Evolutionary conservation across 2,888 invertebrate species (phyloP).

Genomic region (Drosophila macrospina): DNA sequence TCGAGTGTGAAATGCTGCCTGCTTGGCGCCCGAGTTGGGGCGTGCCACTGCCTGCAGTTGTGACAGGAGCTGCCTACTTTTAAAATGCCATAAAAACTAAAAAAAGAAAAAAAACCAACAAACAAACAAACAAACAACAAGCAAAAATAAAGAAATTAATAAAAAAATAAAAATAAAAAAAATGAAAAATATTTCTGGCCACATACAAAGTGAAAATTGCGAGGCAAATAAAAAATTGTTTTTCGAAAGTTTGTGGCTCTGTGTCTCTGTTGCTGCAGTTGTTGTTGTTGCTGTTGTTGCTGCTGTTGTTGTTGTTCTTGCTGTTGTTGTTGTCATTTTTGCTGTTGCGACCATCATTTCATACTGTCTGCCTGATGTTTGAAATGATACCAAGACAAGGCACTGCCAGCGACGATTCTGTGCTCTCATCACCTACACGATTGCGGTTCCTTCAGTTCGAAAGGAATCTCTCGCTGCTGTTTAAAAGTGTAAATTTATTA

Average conservation of each 20-base stretch:
- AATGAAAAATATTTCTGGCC: conserved; percentile 44
- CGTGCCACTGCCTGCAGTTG: conserved; percentile 11
- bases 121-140: conserved; percentile 24
- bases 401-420: conserved; percentile 32
- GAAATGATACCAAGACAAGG: conserved; percentile 64
- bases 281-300: conserved; percentile 28
- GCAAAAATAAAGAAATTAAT: conserved; percentile 40
- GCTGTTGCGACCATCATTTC: conserved; percentile 63
- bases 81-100: conserved; percentile 73
- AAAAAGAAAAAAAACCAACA: conserved; percentile 37
- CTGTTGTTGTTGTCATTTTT: conserved; percentile 30
- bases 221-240: conserved; percentile 67
- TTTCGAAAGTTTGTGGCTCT: conserved; percentile 67
- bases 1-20: conserved; percentile 83
- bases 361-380: conserved; percentile 60
- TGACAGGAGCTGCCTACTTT: conserved; percentile 57
- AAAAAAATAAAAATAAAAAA: conserved; percentile 40
- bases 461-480: background rate
- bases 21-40: conserved; percentile 23
- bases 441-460: conserved; percentile 5
- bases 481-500: too few relatives aligned
- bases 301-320: conserved; percentile 23
- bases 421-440: conserved; percentile 27
- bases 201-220: conserved; percentile 69
- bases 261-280: background rate